Base-by-base conservation (phyloP, 2,113 vertebrate genomes). In the Sterrhoptilus dennistouni region DNA sequence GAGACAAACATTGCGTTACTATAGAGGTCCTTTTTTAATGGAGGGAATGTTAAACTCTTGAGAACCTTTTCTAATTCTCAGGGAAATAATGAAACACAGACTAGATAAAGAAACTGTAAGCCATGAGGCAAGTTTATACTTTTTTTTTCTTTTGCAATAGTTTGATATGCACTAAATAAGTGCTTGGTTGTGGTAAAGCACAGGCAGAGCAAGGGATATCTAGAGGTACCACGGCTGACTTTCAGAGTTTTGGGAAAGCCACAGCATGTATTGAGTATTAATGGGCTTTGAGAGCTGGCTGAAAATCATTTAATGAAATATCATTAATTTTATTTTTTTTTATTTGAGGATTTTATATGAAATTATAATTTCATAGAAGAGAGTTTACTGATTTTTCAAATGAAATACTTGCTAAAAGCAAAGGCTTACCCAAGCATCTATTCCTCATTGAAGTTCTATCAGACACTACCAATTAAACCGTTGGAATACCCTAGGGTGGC, bases 91-190 rank as follows among this genome's bases (percentile, higher is more conserved):
- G 40, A 63, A 93, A 44, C 1, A 8, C 5, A 20, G 11, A 77
- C 20, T 77, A 50, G 60, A 83, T 89, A 42, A 56, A 52, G 5
- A 69, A 60, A 68, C 1, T 52, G 8, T 6, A 33, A 56, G 14
- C 12, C 0, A 0, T 50, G 33, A 61, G 24, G 24, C 2, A 0
- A 63, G 9, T 54, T 83, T n/a, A 9, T 31, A 72, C 5, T n/a
- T 79, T 69, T 38, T 38, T 63, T 31, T 57, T 61, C 6, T 63
- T 72, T 85, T 18, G 5, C 1, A 2, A 10, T 63, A 68, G 8
- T 50, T 86, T 80, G 29, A 36, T 29, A 9, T 42, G 8, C 9
- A 27, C 7, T 66, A 28, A 38, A 18, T 6, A 8, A 47, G 33
- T 59, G 5, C 8, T 82, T 59, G 19, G 12, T 76, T 29, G 23